Evolutionary conservation across 2,113 vertebrate genomes (phyloP), one percentile per base, ranked within the genome.

Genomic region (Nesoenas mayeri): DNA sequence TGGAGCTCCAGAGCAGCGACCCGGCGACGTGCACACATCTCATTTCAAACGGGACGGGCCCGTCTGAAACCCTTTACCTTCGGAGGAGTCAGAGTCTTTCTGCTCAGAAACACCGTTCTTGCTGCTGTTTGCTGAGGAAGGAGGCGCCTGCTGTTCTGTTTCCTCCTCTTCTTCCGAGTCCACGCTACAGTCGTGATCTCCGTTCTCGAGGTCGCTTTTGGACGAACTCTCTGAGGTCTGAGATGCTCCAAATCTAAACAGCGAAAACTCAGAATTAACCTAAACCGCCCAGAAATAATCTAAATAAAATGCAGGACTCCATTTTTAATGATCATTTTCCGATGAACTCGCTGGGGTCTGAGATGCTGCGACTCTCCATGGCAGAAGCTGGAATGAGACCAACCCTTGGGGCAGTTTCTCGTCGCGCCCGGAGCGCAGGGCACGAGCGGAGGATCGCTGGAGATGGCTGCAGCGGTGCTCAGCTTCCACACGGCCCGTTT

Each of bases 221-320:
- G 98, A 97, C 7, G 98, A 98, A 53, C 98, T 97, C 89, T 98
- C 99, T 2, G 98, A 98, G 53, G 98, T 93, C 36, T 98, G 98
- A 4, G 98, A 98, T 0, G 97, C 98, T 50, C 99, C 99, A 57
- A 99, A 99, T 95, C 99, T 99, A 79, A 14, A 64, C 4, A 0
- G 8, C 11, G 79, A 15, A 15, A 81, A 50, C 5, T 2, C n/a
- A 20, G 48, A 50, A 50, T 50, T 50, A 50, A 16, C 16, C 42
- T 44, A 44, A 44, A 44, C 17, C 42, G 6, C 42, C 42, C 16
- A 17, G 42, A 17, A 44, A 44, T 44, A 44, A 44, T 44, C 42
- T 17, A 44, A 44, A 44, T 44, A 44, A 44, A 44, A 44, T 44
- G 17, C 42, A 44, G 42, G 16, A 44, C 42, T 44, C 42, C 42